Evolutionary conservation across 2,888 invertebrate species (phyloP).

Genomic region (Drosophila gaucha): DNA sequence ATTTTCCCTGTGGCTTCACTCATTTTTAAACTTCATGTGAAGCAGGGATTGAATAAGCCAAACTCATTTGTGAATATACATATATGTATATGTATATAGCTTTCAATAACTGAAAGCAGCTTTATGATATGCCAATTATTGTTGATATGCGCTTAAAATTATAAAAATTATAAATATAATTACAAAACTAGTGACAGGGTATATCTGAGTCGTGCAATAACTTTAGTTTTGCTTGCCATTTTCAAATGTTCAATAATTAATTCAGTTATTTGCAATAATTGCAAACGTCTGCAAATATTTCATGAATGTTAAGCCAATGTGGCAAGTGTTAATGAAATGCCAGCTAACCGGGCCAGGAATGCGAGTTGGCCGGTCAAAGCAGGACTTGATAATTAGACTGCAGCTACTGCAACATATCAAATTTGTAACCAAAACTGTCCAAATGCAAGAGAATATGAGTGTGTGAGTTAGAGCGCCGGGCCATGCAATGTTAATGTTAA

Average conservation of each 20-base stretch:
- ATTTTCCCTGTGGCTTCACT: constrained; percentile 15
- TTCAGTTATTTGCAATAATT: constrained; percentile 36
- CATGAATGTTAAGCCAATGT: constrained; percentile 21
- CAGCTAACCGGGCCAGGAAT: background rate
- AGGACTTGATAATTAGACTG: background rate
- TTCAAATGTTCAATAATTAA: constrained; percentile 40
- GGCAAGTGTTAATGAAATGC: constrained; percentile 42
- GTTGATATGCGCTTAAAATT: no score
- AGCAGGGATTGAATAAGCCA: constrained; percentile 1
- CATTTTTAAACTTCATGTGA: background rate
- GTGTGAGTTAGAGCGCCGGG: background rate
- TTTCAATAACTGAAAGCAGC: background rate
- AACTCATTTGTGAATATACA: no score
- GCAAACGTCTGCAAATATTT: constrained; percentile 38
- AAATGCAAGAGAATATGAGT: constrained; percentile 4
- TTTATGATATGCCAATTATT: background rate
- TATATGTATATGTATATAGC: background rate
- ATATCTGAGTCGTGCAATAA: background rate
- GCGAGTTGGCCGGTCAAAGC: background rate
- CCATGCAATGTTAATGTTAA: constrained; percentile 39
- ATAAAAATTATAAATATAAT: background rate
- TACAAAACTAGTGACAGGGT: background rate
- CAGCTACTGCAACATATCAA: background rate
- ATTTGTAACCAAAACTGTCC: constrained; percentile 4
- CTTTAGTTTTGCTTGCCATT: background rate